Evolutionary conservation across 2,797 vertebrate species (phyloP).

Genomic region (Anguilla anguilla): DNA sequence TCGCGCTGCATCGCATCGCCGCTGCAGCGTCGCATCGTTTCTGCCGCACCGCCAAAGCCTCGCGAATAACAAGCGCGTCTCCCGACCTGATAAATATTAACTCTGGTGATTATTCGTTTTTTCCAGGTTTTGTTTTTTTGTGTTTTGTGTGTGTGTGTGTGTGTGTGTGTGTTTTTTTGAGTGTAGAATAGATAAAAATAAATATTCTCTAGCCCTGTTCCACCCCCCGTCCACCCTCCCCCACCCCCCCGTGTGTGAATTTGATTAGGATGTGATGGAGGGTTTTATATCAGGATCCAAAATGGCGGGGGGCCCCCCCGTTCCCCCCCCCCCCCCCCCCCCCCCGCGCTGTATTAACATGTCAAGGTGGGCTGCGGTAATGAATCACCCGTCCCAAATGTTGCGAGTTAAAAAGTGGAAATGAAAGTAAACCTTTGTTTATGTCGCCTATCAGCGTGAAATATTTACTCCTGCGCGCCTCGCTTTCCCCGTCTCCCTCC

Average conservation of each 20-base stretch:
- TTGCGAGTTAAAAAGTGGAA: constrained; percentile 74
- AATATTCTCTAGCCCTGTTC: not conserved
- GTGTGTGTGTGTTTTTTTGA: not conserved
- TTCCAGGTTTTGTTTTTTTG: not conserved
- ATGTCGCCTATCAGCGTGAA: constrained; percentile 79
- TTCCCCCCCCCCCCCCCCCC: constrained; percentile 61
- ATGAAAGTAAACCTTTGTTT: constrained; percentile 77
- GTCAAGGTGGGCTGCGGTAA: constrained; percentile 63
- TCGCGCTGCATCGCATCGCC: not conserved
- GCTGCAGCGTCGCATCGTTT: not conserved
- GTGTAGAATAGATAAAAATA: not conserved
- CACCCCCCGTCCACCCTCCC: not conserved
- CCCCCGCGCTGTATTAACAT: constrained; percentile 60
- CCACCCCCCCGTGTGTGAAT: not conserved
- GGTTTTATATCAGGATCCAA: constrained; percentile 36
- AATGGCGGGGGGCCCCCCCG: constrained; percentile 35
- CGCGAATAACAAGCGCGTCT: not conserved
- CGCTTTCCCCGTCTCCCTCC: constrained; percentile 50
- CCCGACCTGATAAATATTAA: not conserved
- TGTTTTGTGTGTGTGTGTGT: constrained; percentile 1
- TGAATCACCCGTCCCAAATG: constrained; percentile 72
- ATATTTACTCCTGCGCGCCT: constrained; percentile 72
- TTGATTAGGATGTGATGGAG: constrained; percentile 21
- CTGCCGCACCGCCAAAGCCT: not conserved
- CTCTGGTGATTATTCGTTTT: not conserved